phyloP scores from a whole-genome alignment of 2,888 invertebrate genomes.

The Nasonovia ribisnigri region DNA sequence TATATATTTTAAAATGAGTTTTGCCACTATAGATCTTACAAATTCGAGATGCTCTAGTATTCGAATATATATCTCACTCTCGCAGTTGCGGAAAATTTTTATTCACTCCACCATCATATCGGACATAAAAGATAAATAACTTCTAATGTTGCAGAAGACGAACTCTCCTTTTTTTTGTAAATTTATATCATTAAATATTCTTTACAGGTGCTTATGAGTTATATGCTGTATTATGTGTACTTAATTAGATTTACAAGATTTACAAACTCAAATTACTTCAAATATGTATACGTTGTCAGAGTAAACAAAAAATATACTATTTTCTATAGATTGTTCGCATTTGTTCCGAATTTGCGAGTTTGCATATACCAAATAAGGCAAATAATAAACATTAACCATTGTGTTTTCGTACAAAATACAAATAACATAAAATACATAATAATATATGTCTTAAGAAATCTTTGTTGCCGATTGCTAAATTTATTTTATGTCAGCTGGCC shows the following conservation, averaged over 20 bases:
- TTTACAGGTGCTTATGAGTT: not conserved
- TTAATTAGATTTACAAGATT: not conserved
- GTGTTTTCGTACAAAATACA: slow-evolving; percentile 17
- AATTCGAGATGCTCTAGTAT: not conserved
- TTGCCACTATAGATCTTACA: not conserved
- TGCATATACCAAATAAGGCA: not conserved
- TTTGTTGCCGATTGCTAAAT: slow-evolving; percentile 21
- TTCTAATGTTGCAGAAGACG: not conserved
- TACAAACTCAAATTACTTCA: not conserved
- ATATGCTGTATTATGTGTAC: not conserved
- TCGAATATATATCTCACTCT: slow-evolving; percentile 1
- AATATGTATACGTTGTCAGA: not conserved
- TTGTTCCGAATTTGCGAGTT: not conserved
- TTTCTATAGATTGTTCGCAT: not conserved
- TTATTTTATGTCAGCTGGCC: not conserved
- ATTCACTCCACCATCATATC: not conserved
- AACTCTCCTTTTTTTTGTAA: not conserved
- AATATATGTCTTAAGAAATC: not conserved
- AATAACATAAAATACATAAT: slow-evolving; percentile 25
- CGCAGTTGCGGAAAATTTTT: not conserved
- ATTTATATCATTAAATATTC: not conserved
- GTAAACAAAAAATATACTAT: not conserved
- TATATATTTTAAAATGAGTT: not conserved
- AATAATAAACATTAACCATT: slow-evolving; percentile 31
- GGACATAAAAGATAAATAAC: not conserved